These are phyloP conservation scores for Austrofundulus limnaeus DNA, from an alignment of 2,113 vertebrate genomes.

Conservation along the genomic window DNA sequence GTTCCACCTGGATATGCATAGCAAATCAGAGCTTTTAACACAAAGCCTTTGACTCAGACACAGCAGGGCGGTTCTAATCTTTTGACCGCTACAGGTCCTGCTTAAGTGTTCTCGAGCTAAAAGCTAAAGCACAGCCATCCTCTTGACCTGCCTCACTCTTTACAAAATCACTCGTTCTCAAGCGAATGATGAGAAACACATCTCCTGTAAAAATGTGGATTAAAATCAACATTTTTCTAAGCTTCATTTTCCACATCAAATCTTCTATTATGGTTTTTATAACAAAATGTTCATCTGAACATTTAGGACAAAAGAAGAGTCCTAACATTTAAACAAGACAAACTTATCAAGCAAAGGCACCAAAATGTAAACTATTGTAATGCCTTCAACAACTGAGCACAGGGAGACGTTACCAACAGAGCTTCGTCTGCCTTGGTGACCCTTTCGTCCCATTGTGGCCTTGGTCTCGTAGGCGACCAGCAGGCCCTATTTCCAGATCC, in stretches of 20 bases:
- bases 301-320: not conserved
- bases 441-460: conserved; percentile 58
- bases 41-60: not conserved
- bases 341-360: not conserved
- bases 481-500: conserved; percentile 30
- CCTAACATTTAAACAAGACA: not conserved
- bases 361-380: not conserved
- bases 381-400: not conserved
- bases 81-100: not conserved
- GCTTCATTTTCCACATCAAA: not conserved
- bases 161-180: not conserved
- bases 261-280: not conserved
- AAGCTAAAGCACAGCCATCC: not conserved
- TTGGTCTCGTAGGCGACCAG: conserved; percentile 27
- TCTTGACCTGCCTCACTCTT: not conserved
- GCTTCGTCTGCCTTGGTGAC: conserved; percentile 34
- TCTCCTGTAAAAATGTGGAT: not conserved
- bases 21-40: conserved; percentile 11
- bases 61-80: conserved; percentile 4
- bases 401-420: conserved; percentile 72
- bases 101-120: conserved; percentile 15
- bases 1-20: conserved; percentile 6
- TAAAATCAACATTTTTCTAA: not conserved
- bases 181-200: not conserved
- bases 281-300: not conserved